These are phyloP conservation scores for Frankliniella fusca DNA, from an alignment of 2,888 invertebrate species.

Conservation along the genomic window DNA sequence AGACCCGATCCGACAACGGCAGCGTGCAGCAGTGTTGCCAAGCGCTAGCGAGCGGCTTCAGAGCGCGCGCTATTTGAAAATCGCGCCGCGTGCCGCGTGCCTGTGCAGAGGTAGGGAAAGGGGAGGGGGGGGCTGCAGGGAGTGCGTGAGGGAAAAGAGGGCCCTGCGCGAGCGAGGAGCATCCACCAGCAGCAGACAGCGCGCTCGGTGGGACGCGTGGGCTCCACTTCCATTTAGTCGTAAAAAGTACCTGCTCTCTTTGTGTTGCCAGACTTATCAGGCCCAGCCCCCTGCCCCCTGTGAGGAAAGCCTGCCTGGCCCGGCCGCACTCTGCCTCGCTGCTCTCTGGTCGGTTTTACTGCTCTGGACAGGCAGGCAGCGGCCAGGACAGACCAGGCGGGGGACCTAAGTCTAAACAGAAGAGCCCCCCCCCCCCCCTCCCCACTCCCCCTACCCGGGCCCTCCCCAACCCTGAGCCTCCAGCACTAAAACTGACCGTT, in stretches of 20 bases:
- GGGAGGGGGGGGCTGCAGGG: background rate
- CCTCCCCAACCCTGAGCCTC: background rate
- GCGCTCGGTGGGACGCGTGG: background rate
- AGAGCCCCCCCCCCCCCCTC: background rate
- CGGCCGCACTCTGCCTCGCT: background rate
- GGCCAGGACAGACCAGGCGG: background rate
- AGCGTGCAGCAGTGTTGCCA: background rate
- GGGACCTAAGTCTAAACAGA: background rate
- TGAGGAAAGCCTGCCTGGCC: background rate
- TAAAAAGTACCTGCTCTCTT: background rate
- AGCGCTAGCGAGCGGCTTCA: background rate
- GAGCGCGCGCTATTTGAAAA: too few relatives aligned
- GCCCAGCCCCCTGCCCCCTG: too few relatives aligned
- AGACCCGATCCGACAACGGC: background rate
- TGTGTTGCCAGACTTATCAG: background rate
- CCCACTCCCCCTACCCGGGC: background rate
- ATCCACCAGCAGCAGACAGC: too few relatives aligned
- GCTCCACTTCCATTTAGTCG: background rate
- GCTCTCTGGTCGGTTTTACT: background rate
- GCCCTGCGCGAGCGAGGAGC: background rate
- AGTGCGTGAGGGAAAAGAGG: background rate
- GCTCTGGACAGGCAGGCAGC: background rate
- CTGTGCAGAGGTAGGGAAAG: background rate
- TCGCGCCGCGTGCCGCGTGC: too few relatives aligned
- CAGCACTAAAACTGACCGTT: constrained; percentile 14